Evolutionary conservation across 2,113 vertebrate genomes (phyloP), one percentile per base, ranked within the genome.

Genomic region (Oryzias javanicus): DNA sequence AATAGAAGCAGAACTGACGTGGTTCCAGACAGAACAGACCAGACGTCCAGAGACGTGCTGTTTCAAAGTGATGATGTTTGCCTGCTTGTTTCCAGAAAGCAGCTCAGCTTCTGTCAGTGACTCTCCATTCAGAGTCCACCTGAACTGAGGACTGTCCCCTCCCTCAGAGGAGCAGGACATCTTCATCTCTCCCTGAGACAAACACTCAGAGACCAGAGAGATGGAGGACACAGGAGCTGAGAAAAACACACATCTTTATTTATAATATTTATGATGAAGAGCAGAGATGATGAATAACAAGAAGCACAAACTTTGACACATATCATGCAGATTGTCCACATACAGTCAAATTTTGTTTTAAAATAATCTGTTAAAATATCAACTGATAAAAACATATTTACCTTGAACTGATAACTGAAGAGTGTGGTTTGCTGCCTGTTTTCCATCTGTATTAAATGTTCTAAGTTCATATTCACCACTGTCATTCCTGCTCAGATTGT

Each of bases 181-280:
- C 47, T 2, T 70, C 60, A 20, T 64, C 70, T 27, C 4, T 74
- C 78, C 76, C 50, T 72, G 20, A 20, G 78, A 72, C 12, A 81
- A 62, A 86, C 83, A 86, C 55, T 73, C 3, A 55, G 53, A 49
- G 66, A 24, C 44, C 42, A 85, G 65, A 29, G 1, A 47, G n/a
- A 74, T 44, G 54, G 56, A 60, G n/a, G 50, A 80, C 55, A 89
- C 76, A 48, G 78, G 68, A 63, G 70, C 88, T 89, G 69, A 47
- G 41, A 70, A 24, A 55, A 46, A 67, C 48, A 60, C 20, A 58
- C 42, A 35, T 1, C 29, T 47, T 35, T 35, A 35, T 35, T 35
- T 8, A 35, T 2, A 12, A 35, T 35, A 8, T 35, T 35, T 13
- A 8, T 35, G 35, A 35, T 35, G 29, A 35, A 35, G 29, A 35